phyloP scores from a whole-genome alignment of 2,797 vertebrate species.

The Rhinoraja longicauda region DNA sequence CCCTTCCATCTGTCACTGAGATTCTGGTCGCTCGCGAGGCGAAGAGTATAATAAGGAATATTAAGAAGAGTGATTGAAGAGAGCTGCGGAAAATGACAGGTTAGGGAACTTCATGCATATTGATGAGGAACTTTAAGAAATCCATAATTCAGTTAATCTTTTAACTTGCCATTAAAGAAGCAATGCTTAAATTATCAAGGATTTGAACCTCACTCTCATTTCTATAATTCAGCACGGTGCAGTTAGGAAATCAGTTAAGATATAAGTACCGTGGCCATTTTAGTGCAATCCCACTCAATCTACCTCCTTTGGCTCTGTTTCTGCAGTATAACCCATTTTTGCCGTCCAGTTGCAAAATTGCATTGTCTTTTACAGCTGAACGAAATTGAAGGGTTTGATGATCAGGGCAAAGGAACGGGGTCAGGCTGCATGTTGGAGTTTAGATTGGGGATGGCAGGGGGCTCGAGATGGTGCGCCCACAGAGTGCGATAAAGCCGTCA shows the following conservation, averaged over 20 bases:
- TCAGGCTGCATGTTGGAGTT: neutral
- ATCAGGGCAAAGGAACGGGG: neutral
- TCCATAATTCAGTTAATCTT: constrained; percentile 48
- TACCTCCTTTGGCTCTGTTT: neutral
- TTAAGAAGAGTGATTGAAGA: constrained; percentile 60
- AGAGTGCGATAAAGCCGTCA: neutral
- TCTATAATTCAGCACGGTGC: constrained; percentile 23
- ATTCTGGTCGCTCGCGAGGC: constrained; percentile 52
- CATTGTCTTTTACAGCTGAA: neutral
- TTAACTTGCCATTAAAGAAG: constrained; percentile 51
- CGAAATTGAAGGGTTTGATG: neutral
- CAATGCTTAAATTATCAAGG: constrained; percentile 40
- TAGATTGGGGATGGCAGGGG: neutral
- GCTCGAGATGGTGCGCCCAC: neutral
- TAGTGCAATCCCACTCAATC: neutral
- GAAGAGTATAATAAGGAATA: constrained; percentile 54
- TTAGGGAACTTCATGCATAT: constrained; percentile 57
- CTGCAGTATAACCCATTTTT: neutral
- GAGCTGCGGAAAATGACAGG: constrained; percentile 58
- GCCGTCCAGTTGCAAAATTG: neutral
- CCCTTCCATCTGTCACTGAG: constrained; percentile 49
- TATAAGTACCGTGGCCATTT: neutral
- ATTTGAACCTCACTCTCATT: constrained; percentile 20
- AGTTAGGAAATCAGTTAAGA: constrained; percentile 16
- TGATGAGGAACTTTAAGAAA: constrained; percentile 53